phyloP scores from a whole-genome alignment of 1,140 invertebrate species.

The Drosophila nigromelanica region DNA sequence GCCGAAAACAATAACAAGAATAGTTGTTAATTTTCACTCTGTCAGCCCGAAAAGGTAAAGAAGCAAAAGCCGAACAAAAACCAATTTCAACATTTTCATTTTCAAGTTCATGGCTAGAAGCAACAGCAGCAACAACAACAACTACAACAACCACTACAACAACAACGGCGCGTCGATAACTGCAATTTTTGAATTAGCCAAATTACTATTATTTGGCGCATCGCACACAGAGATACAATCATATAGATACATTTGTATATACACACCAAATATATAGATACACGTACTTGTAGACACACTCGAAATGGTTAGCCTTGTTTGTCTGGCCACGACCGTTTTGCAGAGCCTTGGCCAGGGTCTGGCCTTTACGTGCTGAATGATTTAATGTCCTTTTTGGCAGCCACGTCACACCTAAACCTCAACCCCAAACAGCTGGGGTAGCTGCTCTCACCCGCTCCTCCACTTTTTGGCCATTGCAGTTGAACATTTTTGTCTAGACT shows the following conservation, averaged over 20 bases:
- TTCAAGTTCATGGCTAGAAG: slow-evolving; percentile 78
- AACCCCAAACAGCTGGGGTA: slow-evolving; percentile 5
- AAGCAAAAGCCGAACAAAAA: slow-evolving; percentile 44
- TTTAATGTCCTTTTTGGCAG: slow-evolving; percentile 82
- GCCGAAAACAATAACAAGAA: slow-evolving; percentile 43
- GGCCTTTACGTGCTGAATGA: slow-evolving; percentile 72
- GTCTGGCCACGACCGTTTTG: slow-evolving; percentile 57
- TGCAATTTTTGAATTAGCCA: slow-evolving; percentile 79
- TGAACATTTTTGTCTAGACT: slow-evolving; percentile 74
- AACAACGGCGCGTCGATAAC: slow-evolving; percentile 55
- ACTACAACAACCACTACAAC: slow-evolving; percentile 23
- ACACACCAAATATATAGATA: slow-evolving; percentile 25
- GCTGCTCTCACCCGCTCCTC: background rate
- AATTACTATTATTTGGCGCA: slow-evolving; percentile 81
- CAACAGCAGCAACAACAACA: slow-evolving; percentile 12
- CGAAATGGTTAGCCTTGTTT: slow-evolving; percentile 61
- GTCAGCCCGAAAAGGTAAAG: slow-evolving; percentile 39
- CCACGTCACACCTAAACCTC: slow-evolving; percentile 42
- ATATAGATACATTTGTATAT: slow-evolving; percentile 4
- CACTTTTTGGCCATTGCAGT: slow-evolving; percentile 51
- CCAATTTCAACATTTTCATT: slow-evolving; percentile 57
- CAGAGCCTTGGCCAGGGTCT: slow-evolving; percentile 48
- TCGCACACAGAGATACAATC: slow-evolving; percentile 30
- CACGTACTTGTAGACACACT: slow-evolving; percentile 31
- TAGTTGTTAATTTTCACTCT: slow-evolving; percentile 76